Conservation (phyloP, 1,140 invertebrate species). For the Muscidifurax raptorellus region DNA sequence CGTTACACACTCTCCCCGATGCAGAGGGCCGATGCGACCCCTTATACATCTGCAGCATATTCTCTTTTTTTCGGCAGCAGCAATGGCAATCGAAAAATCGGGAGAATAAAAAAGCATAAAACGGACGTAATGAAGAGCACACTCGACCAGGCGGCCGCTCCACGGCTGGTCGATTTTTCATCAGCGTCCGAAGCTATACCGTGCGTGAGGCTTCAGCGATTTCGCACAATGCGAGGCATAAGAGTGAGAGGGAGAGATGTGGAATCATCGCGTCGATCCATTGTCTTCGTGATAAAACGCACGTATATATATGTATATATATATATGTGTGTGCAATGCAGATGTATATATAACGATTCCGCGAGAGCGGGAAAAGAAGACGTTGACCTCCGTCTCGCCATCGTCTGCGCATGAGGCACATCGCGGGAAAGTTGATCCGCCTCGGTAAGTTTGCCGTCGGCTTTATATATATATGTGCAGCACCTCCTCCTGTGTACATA, state of each 20-base stretch:
- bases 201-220: slow-evolving; percentile 20
- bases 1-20: too few species aligned
- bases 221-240: slow-evolving; percentile 21
- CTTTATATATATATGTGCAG: too few species aligned
- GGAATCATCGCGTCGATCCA: slow-evolving; percentile 25
- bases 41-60: background rate
- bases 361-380: background rate
- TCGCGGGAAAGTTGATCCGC: background rate
- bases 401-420: background rate
- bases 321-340: too few species aligned
- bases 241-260: background rate
- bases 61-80: background rate
- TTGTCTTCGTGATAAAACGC: slow-evolving; percentile 10
- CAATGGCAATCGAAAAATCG: slow-evolving; percentile 17
- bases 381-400: background rate
- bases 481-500: background rate
- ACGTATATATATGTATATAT: too few species aligned
- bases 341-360: too few species aligned
- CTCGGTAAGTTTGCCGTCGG: background rate
- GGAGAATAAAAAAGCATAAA: background rate
- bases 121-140: slow-evolving; percentile 37
- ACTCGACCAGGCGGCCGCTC: background rate
- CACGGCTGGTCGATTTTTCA: slow-evolving; percentile 40
- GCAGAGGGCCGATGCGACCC: background rate
- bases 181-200: slow-evolving; percentile 9